These are phyloP conservation scores for Acrobasis suavella DNA, from an alignment of 2,888 invertebrate genomes.

Conservation along the genomic window DNA sequence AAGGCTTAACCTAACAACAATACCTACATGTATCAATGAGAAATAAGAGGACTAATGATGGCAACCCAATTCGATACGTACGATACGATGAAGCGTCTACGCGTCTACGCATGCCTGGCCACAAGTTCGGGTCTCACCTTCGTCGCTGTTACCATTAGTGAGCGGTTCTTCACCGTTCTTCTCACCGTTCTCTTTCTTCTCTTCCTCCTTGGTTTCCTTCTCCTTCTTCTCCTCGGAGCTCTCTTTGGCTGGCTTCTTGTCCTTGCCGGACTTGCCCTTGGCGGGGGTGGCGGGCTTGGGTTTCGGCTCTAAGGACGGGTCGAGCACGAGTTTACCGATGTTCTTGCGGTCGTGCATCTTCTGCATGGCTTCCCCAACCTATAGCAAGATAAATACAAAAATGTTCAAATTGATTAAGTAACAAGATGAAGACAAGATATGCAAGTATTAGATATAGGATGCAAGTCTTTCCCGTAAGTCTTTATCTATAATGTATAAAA, in stretches of 20 bases:
- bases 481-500: too few species aligned
- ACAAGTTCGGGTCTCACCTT: conserved; percentile 75
- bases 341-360: conserved; percentile 96
- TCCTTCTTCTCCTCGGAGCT: conserved; percentile 87
- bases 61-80: conserved; percentile 31
- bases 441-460: too few species aligned
- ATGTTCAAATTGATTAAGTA: not conserved
- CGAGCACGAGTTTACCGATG: conserved; percentile 92
- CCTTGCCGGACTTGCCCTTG: conserved; percentile 87
- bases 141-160: conserved; percentile 81
- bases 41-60: conserved; percentile 4
- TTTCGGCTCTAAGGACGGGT: conserved; percentile 90
- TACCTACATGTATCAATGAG: too few species aligned
- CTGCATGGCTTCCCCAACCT: conserved; percentile 95
- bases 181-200: conserved; percentile 76
- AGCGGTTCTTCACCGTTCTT: conserved; percentile 78
- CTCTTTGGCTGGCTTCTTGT: conserved; percentile 85
- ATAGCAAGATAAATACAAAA: conserved; percentile 21
- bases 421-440: too few species aligned
- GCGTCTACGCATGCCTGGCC: conserved; percentile 63
- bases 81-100: conserved; percentile 56
- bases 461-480: too few species aligned
- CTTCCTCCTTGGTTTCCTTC: conserved; percentile 81
- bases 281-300: conserved; percentile 91
- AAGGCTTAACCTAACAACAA: too few species aligned